These are phyloP conservation scores for Morus bassanus DNA, from an alignment of 2,797 vertebrate species.

Conservation along the genomic window DNA sequence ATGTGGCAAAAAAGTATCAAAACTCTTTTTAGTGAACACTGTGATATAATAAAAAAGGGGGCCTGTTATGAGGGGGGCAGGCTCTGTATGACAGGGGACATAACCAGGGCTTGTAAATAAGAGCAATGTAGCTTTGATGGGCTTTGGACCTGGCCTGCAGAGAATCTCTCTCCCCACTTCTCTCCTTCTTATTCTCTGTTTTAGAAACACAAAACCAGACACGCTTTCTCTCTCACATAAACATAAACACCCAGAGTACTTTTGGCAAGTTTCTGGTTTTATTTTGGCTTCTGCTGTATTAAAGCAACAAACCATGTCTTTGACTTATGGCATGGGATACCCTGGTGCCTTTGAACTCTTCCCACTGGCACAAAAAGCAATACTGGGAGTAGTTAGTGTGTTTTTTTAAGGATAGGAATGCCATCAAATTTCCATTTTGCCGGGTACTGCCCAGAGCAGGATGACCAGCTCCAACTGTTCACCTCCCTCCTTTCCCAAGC, in stretches of 20 bases:
- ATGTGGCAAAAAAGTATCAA: fast-evolving
- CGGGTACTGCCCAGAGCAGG: not conserved
- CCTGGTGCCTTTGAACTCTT: not conserved
- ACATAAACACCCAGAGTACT: not conserved
- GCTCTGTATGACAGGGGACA: not conserved
- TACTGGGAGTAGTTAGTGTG: fast-evolving
- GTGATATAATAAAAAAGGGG: not conserved
- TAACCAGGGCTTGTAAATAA: not conserved
- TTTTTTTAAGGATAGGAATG: not conserved
- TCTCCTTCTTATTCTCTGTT: not conserved
- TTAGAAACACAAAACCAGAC: not conserved
- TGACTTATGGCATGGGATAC: not conserved
- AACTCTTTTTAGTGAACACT: not conserved
- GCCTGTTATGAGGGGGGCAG: not conserved
- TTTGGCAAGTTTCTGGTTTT: not conserved
- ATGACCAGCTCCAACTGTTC: fast-evolving
- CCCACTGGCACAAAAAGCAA: not conserved
- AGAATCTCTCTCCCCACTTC: not conserved
- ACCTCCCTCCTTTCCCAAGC: not conserved
- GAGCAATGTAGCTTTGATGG: not conserved
- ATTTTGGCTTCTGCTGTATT: not conserved
- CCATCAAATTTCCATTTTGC: not conserved
- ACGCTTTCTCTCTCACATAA: not conserved
- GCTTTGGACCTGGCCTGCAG: not conserved
- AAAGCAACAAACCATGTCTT: not conserved